These are phyloP conservation scores for Mustelus asterias DNA, from an alignment of 2,113 vertebrate genomes.

Conservation along the genomic window DNA sequence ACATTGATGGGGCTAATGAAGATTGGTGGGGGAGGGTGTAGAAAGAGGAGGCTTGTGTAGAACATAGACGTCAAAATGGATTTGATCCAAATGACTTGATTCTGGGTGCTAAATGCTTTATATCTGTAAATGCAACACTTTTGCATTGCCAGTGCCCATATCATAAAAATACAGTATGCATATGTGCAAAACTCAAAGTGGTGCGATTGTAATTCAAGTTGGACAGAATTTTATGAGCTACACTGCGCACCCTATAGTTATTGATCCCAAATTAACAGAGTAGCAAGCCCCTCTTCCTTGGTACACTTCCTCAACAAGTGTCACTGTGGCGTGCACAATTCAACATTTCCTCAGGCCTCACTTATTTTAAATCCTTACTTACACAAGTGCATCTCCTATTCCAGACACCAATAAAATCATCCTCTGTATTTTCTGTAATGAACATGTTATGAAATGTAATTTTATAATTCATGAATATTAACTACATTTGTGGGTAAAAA, in stretches of 20 bases:
- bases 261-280: not conserved
- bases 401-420: not conserved
- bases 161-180: not conserved
- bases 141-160: not conserved
- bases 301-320: not conserved
- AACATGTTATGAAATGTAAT: too few relatives aligned
- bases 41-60: too few relatives aligned
- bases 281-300: not conserved
- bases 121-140: not conserved
- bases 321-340: not conserved
- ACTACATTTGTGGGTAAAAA: not conserved
- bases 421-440: not conserved
- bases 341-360: not conserved
- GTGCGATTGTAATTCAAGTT: not conserved
- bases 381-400: not conserved
- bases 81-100: too few relatives aligned
- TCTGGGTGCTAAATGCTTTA: too few relatives aligned
- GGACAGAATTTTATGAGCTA: not conserved
- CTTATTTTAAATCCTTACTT: not conserved
- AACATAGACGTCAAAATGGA: too few relatives aligned
- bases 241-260: not conserved
- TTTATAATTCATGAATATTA: too few relatives aligned
- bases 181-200: not conserved
- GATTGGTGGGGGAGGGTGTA: too few relatives aligned
- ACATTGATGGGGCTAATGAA: too few relatives aligned